Conservation (phyloP, 2,113 vertebrate species). For the Castor canadensis region DNA sequence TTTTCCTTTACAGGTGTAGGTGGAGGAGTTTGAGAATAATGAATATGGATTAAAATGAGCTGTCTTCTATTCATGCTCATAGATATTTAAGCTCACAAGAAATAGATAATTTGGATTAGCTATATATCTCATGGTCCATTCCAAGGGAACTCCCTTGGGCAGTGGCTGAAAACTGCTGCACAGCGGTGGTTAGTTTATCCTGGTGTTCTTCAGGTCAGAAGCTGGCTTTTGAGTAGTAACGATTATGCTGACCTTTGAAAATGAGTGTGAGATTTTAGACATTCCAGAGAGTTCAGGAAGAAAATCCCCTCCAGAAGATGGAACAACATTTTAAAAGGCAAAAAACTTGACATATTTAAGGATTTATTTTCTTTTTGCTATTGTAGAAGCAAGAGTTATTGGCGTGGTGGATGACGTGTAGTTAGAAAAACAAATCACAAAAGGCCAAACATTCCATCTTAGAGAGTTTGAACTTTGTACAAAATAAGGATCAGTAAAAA, state of each 20-base stretch:
- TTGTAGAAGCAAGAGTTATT: not conserved
- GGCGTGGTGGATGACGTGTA: not conserved
- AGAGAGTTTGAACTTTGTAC: not conserved
- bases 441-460: not conserved
- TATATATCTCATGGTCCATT: not conserved
- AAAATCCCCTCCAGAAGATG: not conserved
- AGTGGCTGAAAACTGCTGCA: not conserved
- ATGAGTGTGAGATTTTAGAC: not conserved
- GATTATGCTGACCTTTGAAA: not conserved
- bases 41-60: not conserved
- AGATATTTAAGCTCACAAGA: not conserved
- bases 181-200: not conserved
- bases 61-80: not conserved
- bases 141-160: too few species aligned
- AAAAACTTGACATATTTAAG: not conserved
- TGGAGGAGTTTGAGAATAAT: not conserved
- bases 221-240: not conserved
- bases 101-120: not conserved
- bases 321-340: not conserved
- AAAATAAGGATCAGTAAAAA: not conserved
- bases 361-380: not conserved
- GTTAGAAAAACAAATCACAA: not conserved
- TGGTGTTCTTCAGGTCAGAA: not conserved
- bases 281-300: not conserved
- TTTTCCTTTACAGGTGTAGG: not conserved